Conservation (phyloP, 2,888 invertebrate genomes). For the Baccha elongata region DNA sequence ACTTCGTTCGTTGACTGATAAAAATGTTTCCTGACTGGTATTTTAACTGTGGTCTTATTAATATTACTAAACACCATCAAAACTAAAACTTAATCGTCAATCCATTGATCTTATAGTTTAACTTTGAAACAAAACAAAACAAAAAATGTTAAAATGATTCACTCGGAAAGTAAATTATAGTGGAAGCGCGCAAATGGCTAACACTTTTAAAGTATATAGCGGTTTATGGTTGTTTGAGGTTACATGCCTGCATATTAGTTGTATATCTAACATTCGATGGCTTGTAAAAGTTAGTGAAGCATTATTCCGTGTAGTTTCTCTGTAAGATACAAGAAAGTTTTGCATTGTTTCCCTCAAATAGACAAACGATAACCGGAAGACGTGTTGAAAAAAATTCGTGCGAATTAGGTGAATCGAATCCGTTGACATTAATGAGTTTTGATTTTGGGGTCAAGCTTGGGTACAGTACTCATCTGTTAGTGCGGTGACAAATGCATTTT, state of each 20-base stretch:
- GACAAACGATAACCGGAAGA: constrained; percentile 22
- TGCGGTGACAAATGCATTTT: too few relatives aligned
- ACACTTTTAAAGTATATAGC: neutral
- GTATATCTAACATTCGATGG: neutral
- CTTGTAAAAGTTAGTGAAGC: constrained; percentile 35
- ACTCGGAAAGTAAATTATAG: neutral
- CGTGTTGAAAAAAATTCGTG: neutral
- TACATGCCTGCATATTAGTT: neutral
- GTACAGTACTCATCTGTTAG: too few relatives aligned
- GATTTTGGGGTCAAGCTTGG: neutral
- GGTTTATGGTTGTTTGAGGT: neutral
- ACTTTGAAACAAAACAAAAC: neutral
- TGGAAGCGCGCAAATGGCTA: neutral
- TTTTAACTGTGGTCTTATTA: constrained; percentile 27
- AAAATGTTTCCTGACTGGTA: constrained; percentile 46
- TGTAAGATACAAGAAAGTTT: neutral
- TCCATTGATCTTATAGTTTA: constrained; percentile 6
- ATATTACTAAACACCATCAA: constrained; percentile 45
- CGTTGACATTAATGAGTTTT: neutral
- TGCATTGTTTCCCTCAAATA: neutral
- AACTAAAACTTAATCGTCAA: constrained; percentile 15
- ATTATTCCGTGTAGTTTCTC: constrained; percentile 51
- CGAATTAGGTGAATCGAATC: neutral
- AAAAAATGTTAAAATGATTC: neutral
- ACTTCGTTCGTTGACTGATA: constrained; percentile 36